Evolutionary conservation across 2,113 vertebrate genomes (phyloP), one percentile per base, ranked within the genome.

Genomic region (Athene noctua): DNA sequence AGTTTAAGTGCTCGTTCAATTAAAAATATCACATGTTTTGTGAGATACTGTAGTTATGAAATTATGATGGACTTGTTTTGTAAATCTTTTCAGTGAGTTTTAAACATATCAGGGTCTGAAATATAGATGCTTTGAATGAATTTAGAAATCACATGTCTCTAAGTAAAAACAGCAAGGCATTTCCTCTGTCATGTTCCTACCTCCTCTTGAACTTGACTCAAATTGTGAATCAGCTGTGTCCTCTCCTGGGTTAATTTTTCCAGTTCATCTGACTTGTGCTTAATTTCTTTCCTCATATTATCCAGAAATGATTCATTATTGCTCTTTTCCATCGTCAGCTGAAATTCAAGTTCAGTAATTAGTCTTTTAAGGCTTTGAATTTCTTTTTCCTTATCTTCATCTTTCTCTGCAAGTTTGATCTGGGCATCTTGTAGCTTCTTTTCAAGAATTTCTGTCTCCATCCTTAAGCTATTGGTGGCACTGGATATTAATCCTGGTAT

Each of bases 191-290:
- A n/a, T 51, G 29, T 10, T 88, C 98, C 65, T 98, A 99, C 99
- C 99, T 99, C 98, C 63, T 99, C 96, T 75, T 98, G 98, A 62
- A 98, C 97, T 90, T 97, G 96, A 86, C 91, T 91, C 77, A 98
- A 97, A 12, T 92, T 98, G 95, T 98, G 97, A 66, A 93, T 97
- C 96, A 98, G 97, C 30, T 98, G 98, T 34, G 97, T 94, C 36
- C 98, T 96, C 42, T 98, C 98, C 86, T 98, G 94, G 70, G 88
- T 96, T 59, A 98, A 82, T 94, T 97, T 97, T 95, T 97, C 98
- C 96, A 99, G 96, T 81, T 99, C 97, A 38, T 97, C 96, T 44
- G 98, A 97, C 97, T 98, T 98, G 96, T 98, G 97, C 80, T 98
- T 97, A 12, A 98, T 94, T 95, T 98, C 98, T 95, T 97, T 98